Evolutionary conservation across 2,888 invertebrate genomes (phyloP), one percentile per base, ranked within the genome.

Genomic region (Gandaritis pyraliata): DNA sequence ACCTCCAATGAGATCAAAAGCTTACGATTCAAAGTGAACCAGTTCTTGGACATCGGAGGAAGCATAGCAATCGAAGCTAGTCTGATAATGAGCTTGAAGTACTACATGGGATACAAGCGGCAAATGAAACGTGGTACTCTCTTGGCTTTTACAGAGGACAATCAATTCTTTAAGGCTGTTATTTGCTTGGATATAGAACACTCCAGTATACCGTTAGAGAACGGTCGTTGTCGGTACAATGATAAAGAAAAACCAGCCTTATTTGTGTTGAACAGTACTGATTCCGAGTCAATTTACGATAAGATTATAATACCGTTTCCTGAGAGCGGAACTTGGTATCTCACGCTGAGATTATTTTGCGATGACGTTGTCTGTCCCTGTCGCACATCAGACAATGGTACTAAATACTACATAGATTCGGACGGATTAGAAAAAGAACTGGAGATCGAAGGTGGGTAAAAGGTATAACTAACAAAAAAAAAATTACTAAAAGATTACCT

Each of bases 261-360:
- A 30, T 92, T 95, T 55, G 93, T 95, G 15, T 81, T 95, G 11
- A 96, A 95, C 73, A 94, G 93, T 66, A 95, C 95, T 0, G 93
- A 93, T 64, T 93, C 94, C 0, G 93, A 93, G 38, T 94, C 95
- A 46, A 93, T 95, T 52, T 92, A 93, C 55, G 93, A 93, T 7
- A 93, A 94, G 53, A 83, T 94, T 13, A 93, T 95, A 64, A 94
- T 96, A 30, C 98, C 98, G 0, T 98, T 95, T 77, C 98, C 98
- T 0, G 97, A 97, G 74, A 94, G 95, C 33, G 98, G 98, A 0
- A 88, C 88, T 39, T 98, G 97, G 97, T 97, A 96, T 86, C 82
- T 97, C 15, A 95, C 95, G 0, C 86, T 97, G 66, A 93, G 94
- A 49, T 86, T 96, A 52, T 95, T 95, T 77, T 97, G 96, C 72